Percentiles rank a stretch among this genome's conserved stretches.
phyloP scores from a whole-genome alignment of 2,888 invertebrate species.

The Amblyjoppa proteus region DNA sequence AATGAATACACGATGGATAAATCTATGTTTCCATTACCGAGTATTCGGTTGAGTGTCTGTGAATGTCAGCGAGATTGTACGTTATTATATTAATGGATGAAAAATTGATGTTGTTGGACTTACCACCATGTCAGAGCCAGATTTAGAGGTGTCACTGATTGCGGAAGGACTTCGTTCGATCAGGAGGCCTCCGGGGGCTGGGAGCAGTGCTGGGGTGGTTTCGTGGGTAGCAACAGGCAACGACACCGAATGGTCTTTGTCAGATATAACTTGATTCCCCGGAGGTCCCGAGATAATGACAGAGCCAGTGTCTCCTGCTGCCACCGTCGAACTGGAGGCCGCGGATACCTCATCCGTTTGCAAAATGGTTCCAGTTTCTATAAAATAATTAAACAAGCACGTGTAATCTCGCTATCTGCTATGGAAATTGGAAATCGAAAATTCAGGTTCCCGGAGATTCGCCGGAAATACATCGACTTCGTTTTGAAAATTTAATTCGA shows the following conservation, averaged over 20 bases:
- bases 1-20: neutral
- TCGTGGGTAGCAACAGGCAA: conserved; percentile 70
- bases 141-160: conserved; percentile 89
- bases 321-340: conserved; percentile 80
- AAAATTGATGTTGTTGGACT: conserved; percentile 74
- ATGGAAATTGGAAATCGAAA: too few relatives aligned
- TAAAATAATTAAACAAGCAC: neutral
- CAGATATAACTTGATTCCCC: conserved; percentile 76
- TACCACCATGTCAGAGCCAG: conserved; percentile 90
- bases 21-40: too few relatives aligned
- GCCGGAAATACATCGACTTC: too few relatives aligned
- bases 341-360: conserved; percentile 84
- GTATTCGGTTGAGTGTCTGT: too few relatives aligned
- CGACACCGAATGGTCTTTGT: conserved; percentile 80
- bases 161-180: conserved; percentile 87
- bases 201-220: conserved; percentile 70
- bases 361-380: conserved; percentile 68
- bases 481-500: too few relatives aligned
- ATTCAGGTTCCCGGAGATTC: too few relatives aligned
- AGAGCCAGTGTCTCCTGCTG: conserved; percentile 80
- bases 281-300: conserved; percentile 81
- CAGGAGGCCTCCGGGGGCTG: conserved; percentile 76
- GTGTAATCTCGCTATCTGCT: too few relatives aligned
- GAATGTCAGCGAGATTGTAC: neutral
- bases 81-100: neutral